These are phyloP conservation scores for Sciaenops ocellatus DNA, from an alignment of 2,797 vertebrate genomes.

Conservation along the genomic window DNA sequence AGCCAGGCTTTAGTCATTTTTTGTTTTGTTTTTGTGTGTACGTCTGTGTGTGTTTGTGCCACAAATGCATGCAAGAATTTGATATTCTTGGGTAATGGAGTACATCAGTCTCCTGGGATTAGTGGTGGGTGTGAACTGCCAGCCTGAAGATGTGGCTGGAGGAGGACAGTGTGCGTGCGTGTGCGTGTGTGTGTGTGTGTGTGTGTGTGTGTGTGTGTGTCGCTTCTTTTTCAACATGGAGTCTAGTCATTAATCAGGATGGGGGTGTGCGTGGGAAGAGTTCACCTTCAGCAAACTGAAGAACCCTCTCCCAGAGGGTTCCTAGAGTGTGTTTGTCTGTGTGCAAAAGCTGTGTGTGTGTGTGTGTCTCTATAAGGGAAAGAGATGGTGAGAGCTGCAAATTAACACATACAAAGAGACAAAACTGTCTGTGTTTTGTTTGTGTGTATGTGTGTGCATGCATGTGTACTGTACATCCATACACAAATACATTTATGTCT, in stretches of 20 bases:
- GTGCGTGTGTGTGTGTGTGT: constrained; percentile 19
- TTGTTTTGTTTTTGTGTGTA: constrained; percentile 14
- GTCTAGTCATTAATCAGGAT: constrained; percentile 82
- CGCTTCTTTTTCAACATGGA: constrained; percentile 66
- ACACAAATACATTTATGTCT: not conserved
- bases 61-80: constrained; percentile 40
- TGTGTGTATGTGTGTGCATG: constrained; percentile 9
- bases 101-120: constrained; percentile 66
- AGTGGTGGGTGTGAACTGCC: constrained; percentile 68
- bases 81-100: constrained; percentile 67
- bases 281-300: constrained; percentile 80
- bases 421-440: constrained; percentile 24
- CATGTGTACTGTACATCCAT: not conserved
- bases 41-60: constrained; percentile 17
- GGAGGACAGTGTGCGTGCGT: constrained; percentile 19
- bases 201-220: constrained; percentile 12
- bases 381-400: constrained; percentile 2
- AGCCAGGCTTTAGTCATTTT: constrained; percentile 10
- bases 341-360: constrained; percentile 35
- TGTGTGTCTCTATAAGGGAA: constrained; percentile 1
- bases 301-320: constrained; percentile 69
- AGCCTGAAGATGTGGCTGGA: constrained; percentile 60
- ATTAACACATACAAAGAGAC: constrained; percentile 11
- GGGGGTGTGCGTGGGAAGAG: constrained; percentile 81
- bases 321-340: constrained; percentile 37